Evolutionary conservation across 2,113 vertebrate genomes (phyloP).

Genomic region (Perca schrenkii): DNA sequence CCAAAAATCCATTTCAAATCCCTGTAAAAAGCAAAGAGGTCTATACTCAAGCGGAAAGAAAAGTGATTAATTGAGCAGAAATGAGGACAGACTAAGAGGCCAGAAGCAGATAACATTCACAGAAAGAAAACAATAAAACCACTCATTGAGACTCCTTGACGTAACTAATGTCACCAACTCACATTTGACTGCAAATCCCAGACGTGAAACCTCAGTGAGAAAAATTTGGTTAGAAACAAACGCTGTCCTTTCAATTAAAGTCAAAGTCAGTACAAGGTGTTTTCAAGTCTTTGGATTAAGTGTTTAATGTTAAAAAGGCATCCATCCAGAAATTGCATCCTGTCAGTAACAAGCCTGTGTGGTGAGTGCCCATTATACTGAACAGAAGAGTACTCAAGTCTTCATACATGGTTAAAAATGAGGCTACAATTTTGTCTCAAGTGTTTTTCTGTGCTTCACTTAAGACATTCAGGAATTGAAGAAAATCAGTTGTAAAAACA

Average conservation of each 20-base stretch:
- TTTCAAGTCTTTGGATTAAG: conserved; percentile 38
- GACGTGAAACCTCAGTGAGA: conserved; percentile 64
- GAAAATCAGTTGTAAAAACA: conserved; percentile 26
- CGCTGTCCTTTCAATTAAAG: conserved; percentile 63
- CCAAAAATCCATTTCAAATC: background rate
- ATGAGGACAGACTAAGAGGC: conserved; percentile 27
- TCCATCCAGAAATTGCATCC: conserved; percentile 32
- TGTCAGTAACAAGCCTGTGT: conserved; percentile 46
- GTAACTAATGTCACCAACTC: conserved; percentile 62
- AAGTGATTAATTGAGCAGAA: conserved; percentile 41
- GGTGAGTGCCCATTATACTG: conserved; percentile 41
- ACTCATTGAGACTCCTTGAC: conserved; percentile 47
- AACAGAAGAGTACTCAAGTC: conserved; percentile 39
- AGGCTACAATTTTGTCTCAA: conserved; percentile 52
- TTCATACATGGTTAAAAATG: conserved; percentile 17
- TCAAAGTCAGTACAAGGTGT: conserved; percentile 47
- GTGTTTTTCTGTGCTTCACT: conserved; percentile 41
- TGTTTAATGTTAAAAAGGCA: conserved; percentile 46
- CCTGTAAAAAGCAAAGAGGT: conserved; percentile 8
- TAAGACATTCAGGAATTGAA: conserved; percentile 10
- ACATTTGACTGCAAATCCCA: conserved; percentile 69
- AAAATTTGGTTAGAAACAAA: conserved; percentile 45
- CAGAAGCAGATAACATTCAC: conserved; percentile 53
- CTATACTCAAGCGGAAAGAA: background rate
- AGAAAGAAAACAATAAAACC: conserved; percentile 57